phyloP scores from a whole-genome alignment of 2,888 invertebrate genomes.

The Scaptomyza parva region DNA sequence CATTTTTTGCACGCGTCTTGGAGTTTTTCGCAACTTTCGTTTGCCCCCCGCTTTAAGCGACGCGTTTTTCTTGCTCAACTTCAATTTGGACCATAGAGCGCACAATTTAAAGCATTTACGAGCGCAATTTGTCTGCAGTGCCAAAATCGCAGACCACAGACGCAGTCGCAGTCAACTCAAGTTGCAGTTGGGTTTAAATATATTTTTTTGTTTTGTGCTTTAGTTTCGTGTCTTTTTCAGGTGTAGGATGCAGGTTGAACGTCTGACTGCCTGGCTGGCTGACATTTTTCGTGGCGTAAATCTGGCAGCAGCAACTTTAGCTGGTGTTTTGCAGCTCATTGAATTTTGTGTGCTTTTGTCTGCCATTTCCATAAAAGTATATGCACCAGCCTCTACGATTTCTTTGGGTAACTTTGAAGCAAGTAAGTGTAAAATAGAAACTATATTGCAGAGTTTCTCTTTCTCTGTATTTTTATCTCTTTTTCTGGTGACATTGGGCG shows the following conservation, averaged over 20 bases:
- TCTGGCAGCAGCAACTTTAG: constrained; percentile 75
- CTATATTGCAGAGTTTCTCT: constrained; percentile 42
- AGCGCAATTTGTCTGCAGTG: constrained; percentile 72
- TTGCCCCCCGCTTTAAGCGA: constrained; percentile 52
- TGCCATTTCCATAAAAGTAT: constrained; percentile 70
- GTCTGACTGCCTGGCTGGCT: constrained; percentile 32
- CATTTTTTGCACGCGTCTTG: constrained; percentile 73
- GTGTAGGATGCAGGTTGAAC: constrained; percentile 56
- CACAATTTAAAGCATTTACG: constrained; percentile 79
- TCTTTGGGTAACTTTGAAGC: constrained; percentile 55
- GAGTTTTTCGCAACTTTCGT: constrained; percentile 63
- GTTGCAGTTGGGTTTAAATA: constrained; percentile 54
- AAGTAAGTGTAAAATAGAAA: constrained; percentile 67
- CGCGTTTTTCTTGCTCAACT: constrained; percentile 65
- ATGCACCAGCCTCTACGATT: constrained; percentile 28
- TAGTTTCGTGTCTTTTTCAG: constrained; percentile 32
- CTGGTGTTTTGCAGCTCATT: constrained; percentile 78
- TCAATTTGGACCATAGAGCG: constrained; percentile 66
- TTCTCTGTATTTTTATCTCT: not conserved
- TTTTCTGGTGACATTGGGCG: constrained; percentile 19
- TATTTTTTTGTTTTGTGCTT: constrained; percentile 11
- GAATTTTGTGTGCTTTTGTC: constrained; percentile 78
- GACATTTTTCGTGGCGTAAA: constrained; percentile 78
- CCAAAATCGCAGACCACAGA: constrained; percentile 65
- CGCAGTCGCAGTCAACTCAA: constrained; percentile 70